phyloP scores from a whole-genome alignment of 2,888 invertebrate species.

The Keiferia lycopersicella region DNA sequence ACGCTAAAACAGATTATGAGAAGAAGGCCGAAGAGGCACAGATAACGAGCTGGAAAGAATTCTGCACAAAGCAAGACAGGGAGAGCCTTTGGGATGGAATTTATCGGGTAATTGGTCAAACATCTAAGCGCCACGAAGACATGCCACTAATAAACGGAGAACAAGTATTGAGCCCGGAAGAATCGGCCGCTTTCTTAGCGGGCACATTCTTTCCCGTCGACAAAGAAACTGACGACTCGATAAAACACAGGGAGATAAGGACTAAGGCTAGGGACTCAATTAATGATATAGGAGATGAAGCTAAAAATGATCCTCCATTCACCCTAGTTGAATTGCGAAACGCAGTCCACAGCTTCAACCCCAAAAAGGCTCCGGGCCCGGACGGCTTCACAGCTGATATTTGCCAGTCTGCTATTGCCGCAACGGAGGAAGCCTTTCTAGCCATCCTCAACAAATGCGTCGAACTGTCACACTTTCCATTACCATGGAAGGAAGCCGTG shows the following conservation, averaged over 20 bases:
- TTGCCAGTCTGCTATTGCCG: background rate
- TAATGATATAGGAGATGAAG: too few species aligned
- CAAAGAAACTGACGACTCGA: too few species aligned
- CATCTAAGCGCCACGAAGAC: slow-evolving; percentile 24
- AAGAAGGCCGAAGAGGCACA: background rate
- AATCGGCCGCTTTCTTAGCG: too few species aligned
- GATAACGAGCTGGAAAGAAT: slow-evolving; percentile 27
- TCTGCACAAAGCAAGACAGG: slow-evolving; percentile 29
- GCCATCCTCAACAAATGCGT: background rate
- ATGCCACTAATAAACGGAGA: background rate
- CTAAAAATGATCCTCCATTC: slow-evolving; percentile 6
- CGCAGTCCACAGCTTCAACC: background rate
- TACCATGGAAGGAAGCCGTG: background rate
- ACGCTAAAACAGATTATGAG: slow-evolving; percentile 26
- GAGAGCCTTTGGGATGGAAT: slow-evolving; percentile 30
- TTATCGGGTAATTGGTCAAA: slow-evolving; percentile 24
- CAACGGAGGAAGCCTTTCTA: background rate
- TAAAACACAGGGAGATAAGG: too few species aligned
- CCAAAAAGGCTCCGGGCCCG: slow-evolving; percentile 4
- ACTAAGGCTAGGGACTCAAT: too few species aligned
- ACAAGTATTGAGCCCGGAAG: too few species aligned
- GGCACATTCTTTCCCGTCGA: too few species aligned
- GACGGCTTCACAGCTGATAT: slow-evolving; percentile 17
- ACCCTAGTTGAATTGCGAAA: background rate
- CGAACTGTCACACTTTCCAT: background rate